Evolutionary conservation across 2,888 invertebrate species (phyloP).

Genomic region (Lithophane semibrunnea): DNA sequence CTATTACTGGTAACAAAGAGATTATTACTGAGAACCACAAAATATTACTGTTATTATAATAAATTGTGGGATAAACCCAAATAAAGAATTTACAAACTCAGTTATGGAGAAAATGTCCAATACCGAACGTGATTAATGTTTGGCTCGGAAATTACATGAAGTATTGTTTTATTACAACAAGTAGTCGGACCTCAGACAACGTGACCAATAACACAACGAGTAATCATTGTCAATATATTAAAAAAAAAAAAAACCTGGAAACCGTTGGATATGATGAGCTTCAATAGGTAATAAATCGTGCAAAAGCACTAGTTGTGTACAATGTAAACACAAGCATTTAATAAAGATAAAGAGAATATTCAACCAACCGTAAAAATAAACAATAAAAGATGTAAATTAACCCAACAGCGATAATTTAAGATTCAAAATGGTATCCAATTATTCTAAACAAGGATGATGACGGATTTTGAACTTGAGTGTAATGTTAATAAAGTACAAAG

Average conservation of each 20-base stretch:
- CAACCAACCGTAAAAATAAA: conserved; percentile 11
- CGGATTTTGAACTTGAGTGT: conserved; percentile 49
- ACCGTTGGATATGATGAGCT: conserved; percentile 30
- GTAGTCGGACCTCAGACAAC: conserved; percentile 12
- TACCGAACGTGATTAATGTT: conserved; percentile 27
- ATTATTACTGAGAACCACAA: conserved; percentile 72
- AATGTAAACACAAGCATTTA: conserved; percentile 24
- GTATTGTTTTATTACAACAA: conserved; percentile 12
- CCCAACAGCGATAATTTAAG: conserved; percentile 23
- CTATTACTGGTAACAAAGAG: conserved; percentile 69
- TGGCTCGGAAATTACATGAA: not conserved
- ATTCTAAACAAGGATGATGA: conserved; percentile 16
- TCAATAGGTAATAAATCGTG: conserved; percentile 19
- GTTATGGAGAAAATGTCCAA: conserved; percentile 13
- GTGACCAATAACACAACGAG: conserved; percentile 25
- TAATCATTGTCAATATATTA: conserved; percentile 35
- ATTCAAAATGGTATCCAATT: conserved; percentile 28
- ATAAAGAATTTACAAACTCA: conserved; percentile 24
- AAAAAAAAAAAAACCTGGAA: conserved; percentile 40
- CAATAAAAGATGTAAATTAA: conserved; percentile 39
- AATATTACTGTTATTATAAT: conserved; percentile 43
- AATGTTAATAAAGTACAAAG: conserved; percentile 47
- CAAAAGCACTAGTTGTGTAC: conserved; percentile 12
- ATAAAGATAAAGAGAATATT: conserved; percentile 31
- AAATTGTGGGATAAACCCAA: conserved; percentile 47